Percentiles rank a stretch among this genome's conserved stretches.
Conservation (phyloP, 2,888 invertebrate species). For the Chymomyza caudatula region DNA sequence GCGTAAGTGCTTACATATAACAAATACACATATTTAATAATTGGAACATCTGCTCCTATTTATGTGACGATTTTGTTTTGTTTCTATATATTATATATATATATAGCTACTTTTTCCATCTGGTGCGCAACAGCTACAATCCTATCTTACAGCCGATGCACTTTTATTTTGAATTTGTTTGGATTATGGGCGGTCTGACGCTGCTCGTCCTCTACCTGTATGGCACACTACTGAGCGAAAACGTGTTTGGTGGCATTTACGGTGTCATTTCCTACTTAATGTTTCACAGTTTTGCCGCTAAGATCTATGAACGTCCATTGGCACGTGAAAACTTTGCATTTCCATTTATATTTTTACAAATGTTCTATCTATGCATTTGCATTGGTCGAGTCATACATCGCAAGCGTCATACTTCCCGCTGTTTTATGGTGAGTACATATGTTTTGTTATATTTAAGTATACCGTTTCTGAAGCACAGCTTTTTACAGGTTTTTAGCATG, state of each 20-base stretch:
- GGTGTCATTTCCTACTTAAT: conserved; percentile 86
- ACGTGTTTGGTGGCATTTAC: conserved; percentile 85
- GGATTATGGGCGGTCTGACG: conserved; percentile 86
- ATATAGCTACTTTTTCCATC: conserved; percentile 71
- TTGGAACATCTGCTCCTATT: not conserved
- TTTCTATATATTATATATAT: not conserved
- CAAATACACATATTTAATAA: too few species aligned
- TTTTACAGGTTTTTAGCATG: conserved; percentile 70
- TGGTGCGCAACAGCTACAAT: conserved; percentile 55
- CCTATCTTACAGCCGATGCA: conserved; percentile 83
- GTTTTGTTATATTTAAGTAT: not conserved
- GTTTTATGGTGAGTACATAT: conserved; percentile 43
- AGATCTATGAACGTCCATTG: conserved; percentile 92
- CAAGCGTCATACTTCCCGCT: conserved; percentile 55
- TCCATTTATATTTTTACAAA: conserved; percentile 87
- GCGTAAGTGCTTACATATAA: conserved; percentile 57
- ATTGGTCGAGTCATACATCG: conserved; percentile 75
- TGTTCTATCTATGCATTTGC: conserved; percentile 82
- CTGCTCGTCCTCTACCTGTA: conserved; percentile 84
- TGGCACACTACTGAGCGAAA: conserved; percentile 84
- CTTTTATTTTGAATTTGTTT: conserved; percentile 89
- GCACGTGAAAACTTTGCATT: conserved; percentile 91
- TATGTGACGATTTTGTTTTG: not conserved
- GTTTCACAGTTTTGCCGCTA: conserved; percentile 89
- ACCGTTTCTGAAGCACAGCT: not conserved